phyloP scores from a whole-genome alignment of 2,888 invertebrate genomes.

The Bombyx huttoni region DNA sequence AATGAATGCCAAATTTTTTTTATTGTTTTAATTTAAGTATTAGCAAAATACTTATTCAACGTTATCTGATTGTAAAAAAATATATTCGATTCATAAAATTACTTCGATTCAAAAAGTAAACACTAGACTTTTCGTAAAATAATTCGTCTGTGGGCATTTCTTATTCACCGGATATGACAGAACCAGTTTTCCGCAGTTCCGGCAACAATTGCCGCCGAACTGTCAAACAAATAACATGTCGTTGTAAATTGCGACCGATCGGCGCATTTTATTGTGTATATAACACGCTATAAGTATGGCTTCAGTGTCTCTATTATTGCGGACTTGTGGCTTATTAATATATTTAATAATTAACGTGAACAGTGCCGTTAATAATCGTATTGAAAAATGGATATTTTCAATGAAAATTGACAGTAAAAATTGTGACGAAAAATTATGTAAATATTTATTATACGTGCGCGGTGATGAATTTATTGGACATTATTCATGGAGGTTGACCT shows the following conservation, averaged over 20 bases:
- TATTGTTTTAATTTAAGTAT: too few relatives aligned
- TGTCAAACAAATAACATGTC: constrained; percentile 59
- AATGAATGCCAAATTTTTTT: too few relatives aligned
- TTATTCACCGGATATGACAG: constrained; percentile 38
- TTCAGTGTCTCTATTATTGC: constrained; percentile 37
- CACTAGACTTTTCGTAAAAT: too few relatives aligned
- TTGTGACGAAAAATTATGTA: constrained; percentile 44
- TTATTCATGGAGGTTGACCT: constrained; percentile 55
- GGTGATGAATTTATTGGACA: constrained; percentile 57
- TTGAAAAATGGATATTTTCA: constrained; percentile 38
- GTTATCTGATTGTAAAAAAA: too few relatives aligned
- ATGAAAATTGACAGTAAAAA: constrained; percentile 30
- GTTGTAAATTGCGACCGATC: constrained; percentile 22
- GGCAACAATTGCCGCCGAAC: constrained; percentile 56
- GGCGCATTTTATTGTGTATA: too few relatives aligned
- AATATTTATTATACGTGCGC: constrained; percentile 56
- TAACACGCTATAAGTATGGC: constrained; percentile 39
- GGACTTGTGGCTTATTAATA: constrained; percentile 64
- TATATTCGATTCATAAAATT: too few relatives aligned
- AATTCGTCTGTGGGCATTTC: background rate
- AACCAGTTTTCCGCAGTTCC: constrained; percentile 45
- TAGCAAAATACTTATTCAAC: too few relatives aligned
- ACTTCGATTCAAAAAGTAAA: too few relatives aligned
- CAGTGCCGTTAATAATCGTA: constrained; percentile 19
- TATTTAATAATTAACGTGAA: constrained; percentile 37